Evolutionary conservation across 2,797 vertebrate species (phyloP).

Genomic region (Clarias platycephalus): DNA sequence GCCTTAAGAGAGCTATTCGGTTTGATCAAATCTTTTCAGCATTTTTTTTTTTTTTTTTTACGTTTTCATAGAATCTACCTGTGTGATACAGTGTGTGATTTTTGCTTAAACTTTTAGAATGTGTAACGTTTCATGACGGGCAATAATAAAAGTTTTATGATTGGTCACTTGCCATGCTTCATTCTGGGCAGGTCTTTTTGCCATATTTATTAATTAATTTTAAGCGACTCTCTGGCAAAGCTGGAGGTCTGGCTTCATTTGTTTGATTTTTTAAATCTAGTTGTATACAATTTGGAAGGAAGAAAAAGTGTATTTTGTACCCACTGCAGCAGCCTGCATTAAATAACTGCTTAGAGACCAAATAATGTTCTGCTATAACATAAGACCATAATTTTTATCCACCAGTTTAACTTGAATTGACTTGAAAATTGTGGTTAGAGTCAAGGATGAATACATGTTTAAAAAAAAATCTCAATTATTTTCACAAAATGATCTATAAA

Average conservation of each 20-base stretch:
- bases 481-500: not conserved
- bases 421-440: not conserved
- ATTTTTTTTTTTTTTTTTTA: not conserved
- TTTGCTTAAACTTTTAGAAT: not conserved
- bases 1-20: not conserved
- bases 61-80: not conserved
- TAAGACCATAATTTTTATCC: not conserved
- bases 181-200: not conserved
- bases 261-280: not conserved
- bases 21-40: not conserved
- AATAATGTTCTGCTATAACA: not conserved
- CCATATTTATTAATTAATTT: not conserved
- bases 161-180: not conserved
- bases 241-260: not conserved
- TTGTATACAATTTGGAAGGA: not conserved
- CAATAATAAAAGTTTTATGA: not conserved
- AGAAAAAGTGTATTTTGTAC: not conserved
- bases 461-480: not conserved
- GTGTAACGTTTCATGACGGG: not conserved
- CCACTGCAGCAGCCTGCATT: not conserved
- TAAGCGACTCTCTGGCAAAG: not conserved
- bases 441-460: not conserved
- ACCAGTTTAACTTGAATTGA: not conserved
- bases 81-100: not conserved
- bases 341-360: not conserved